Evolutionary conservation across 2,113 vertebrate genomes (phyloP), one percentile per base, ranked within the genome.

Genomic region (Reinhardtius hippoglossoides): DNA sequence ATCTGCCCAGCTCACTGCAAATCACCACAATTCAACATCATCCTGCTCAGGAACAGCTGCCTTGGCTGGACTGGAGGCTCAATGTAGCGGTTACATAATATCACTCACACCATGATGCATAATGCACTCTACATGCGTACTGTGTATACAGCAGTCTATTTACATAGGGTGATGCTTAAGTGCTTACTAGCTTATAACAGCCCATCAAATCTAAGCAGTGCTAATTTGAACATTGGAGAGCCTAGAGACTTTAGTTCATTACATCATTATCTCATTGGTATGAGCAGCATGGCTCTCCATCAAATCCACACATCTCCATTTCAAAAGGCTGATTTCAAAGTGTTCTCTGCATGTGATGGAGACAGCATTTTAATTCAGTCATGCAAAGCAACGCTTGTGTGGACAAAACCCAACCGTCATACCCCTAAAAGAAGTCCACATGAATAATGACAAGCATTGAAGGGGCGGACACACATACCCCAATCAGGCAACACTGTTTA

Each of bases 241-340:
- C 9, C 54, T 50, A 48, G 74, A 40, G 60, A 71, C 71, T 15
- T 69, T 21, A 63, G n/a, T 60, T 70, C 16, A 55, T 23, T 57
- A 71, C 13, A 20, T 60, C 69, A 85, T 89, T 68, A 80, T 82
- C 77, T 76, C 52, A 82, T 75, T 77, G 27, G 78, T 75, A 74
- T 71, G 58, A 78, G 13, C n/a, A 74, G 26, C 35, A n/a, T 0
- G n/a, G 62, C 65, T 74, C 48, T 64, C 44, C 72, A 80, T 70
- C 83, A 84, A 80, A 81, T 77, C 42, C 66, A 67, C 26, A 61
- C 56, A 84, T 74, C 82, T 80, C 81, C 72, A 76, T 82, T 80
- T 87, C 66, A 80, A 75, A 81, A 35, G 82, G 23, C 69, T 56
- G 50, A 73, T 18, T 31, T 68, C 46, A 61, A 57, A 67, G 76